Evolutionary conservation across 2,888 invertebrate genomes (phyloP), one percentile per base, ranked within the genome.

Genomic region (Heliconius ethilla): DNA sequence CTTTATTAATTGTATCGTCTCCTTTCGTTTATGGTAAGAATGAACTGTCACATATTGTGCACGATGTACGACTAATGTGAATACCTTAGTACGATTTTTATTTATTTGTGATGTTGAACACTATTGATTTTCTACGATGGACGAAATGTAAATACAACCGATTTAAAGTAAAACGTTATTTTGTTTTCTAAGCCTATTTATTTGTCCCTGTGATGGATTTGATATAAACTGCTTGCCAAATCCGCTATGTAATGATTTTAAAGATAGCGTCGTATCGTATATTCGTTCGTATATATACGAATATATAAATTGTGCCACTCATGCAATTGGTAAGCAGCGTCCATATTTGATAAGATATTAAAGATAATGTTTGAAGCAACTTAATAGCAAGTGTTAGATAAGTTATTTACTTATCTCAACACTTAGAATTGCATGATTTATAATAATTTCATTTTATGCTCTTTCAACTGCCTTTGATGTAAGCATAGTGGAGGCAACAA

Each of bases 61-160:
- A 92, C 90, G 87, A 87, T 91, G 90, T 92, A 92, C 92, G 90
- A 89, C 87, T 88, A 88, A 90, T 90, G 92, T 94, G 91, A 91
- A 92, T 92, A 93, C 91, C 92, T 93, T 93, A 93, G 92, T 92
- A 91, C 91, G 93, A 93, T 93, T 92, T 76, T 94, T 92, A 94
- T 94, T 94, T 94, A 94, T 94, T 94, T 94, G 94, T 94, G 93
- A 94, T 94, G 93, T 94, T 94, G 91, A 93, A 93, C 92, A 92
- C 91, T 85, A 92, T 92, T 94, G 92, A 93, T 94, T 94, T 94
- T 94, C 93, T 94, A 94, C 93, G 90, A 92, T 91, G 93, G 93
- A 93, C 93, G 92, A 93, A 92, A 92, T 94, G 94, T 94, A 94
- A 94, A 94, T 94, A 94, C 94, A 94, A 94, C 94, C 94, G 93